Base-by-base conservation (phyloP, 2,888 invertebrate genomes). In the Oscheius sp. region DNA sequence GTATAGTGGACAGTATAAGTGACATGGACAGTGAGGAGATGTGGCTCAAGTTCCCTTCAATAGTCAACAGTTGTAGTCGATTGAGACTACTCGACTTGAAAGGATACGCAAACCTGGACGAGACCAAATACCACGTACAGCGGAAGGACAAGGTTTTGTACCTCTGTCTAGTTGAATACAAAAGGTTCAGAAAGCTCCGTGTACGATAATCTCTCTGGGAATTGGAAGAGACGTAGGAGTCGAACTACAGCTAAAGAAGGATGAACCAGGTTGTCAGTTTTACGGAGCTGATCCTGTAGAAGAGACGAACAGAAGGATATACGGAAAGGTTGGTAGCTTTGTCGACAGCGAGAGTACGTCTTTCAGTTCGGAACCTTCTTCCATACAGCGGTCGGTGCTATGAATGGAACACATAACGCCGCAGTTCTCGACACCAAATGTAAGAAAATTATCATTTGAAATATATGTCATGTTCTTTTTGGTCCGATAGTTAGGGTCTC, bases 221-320 rank as follows among this genome's bases (percentile, higher is more conserved):
- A 77, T 82, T 32, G 81, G 81, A 29, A 82, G 79, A 63, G 81
- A 82, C 72, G 79, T 82, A n/a, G 78, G 76, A 48, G 79, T 79
- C 13, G 81, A 82, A 62, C 70, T 75, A 66, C 66, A 70, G 21
- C 77, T 82, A 78, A 78, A 77, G 58, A 70, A 55, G 29, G 53
- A 74, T 32, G 50, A 79, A 71, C 78, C 77, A 1, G 50, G 76
- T 13, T 82, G 81, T 55, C 13, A 72, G 9, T 82, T 82, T 51
- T 77, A 66, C 48, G 81, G 81, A 11, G 79, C 81, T 1, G 81
- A 82, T 76, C 81, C 81, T 3, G 78, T 82, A 9, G 74, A 76
- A 35, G 79, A 82, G 55, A 77, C 78, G 42, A 82, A 82, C 60
- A 68, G 72, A 32, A 73, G 79, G 11, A 55, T 81, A 9, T 79